These are phyloP conservation scores for Campoplex capitator DNA, from an alignment of 2,888 invertebrate genomes.

Conservation along the genomic window DNA sequence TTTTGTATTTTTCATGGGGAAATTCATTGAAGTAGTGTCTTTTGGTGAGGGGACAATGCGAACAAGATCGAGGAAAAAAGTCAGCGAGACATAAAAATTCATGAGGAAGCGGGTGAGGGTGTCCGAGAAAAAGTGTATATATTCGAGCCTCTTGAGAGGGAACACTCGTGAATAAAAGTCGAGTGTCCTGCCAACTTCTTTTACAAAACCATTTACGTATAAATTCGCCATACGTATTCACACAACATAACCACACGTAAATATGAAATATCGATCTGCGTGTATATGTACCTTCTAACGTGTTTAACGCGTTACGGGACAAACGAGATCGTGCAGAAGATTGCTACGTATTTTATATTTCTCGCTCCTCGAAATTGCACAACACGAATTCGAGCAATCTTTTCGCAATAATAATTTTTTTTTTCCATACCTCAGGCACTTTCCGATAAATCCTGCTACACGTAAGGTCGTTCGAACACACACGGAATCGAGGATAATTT, in stretches of 20 bases:
- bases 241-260: conserved; percentile 19
- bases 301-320: conserved; percentile 54
- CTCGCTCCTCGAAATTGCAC: conserved; percentile 35
- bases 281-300: conserved; percentile 3
- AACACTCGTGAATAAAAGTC: conserved; percentile 43
- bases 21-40: conserved; percentile 3
- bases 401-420: conserved; percentile 58
- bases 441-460: background rate
- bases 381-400: conserved; percentile 41
- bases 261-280: conserved; percentile 44
- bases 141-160: conserved; percentile 38
- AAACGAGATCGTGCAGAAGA: conserved; percentile 28
- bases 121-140: conserved; percentile 30
- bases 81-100: conserved; percentile 61
- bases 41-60: background rate
- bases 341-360: background rate
- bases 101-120: conserved; percentile 53
- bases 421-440: conserved; percentile 18
- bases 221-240: conserved; percentile 8
- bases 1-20: background rate
- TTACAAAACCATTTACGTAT: conserved; percentile 38
- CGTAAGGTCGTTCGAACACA: conserved; percentile 71
- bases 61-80: conserved; percentile 23
- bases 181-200: conserved; percentile 49
- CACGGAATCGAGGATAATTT: conserved; percentile 74